A percentile compares a stretch with the other conserved stretches of the same genome.
These are phyloP conservation scores for Saccopteryx leptura DNA, from an alignment of 2,113 vertebrate species.

Conservation along the genomic window DNA sequence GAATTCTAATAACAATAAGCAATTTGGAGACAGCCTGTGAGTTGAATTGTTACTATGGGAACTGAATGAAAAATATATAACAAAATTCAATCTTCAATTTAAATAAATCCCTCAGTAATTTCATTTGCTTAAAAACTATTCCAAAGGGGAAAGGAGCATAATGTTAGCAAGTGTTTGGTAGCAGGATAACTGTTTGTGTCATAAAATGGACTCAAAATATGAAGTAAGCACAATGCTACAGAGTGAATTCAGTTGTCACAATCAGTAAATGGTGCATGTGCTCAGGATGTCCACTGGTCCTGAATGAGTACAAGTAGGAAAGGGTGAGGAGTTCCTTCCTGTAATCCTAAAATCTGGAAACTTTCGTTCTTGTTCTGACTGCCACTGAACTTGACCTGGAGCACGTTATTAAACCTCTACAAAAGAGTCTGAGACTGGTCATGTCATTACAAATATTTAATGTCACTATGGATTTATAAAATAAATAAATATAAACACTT, in stretches of 20 bases:
- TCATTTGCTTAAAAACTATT: slow-evolving; percentile 87
- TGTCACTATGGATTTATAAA: slow-evolving; percentile 9
- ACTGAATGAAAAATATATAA: slow-evolving; percentile 87
- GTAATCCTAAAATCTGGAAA: not conserved
- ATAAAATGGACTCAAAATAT: slow-evolving; percentile 56
- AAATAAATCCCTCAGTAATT: slow-evolving; percentile 88
- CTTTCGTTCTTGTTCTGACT: not conserved
- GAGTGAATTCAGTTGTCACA: slow-evolving; percentile 52
- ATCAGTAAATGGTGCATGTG: not conserved
- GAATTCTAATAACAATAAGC: slow-evolving; percentile 91
- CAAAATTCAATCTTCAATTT: slow-evolving; percentile 88
- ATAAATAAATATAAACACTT: slow-evolving; percentile 33
- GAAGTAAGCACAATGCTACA: slow-evolving; percentile 12
- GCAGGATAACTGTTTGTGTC: slow-evolving; percentile 68
- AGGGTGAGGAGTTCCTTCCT: not conserved
- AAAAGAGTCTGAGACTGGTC: not conserved
- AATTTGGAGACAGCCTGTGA: slow-evolving; percentile 87
- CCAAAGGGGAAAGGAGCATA: slow-evolving; percentile 72
- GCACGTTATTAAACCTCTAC: not conserved
- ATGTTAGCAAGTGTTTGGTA: slow-evolving; percentile 63
- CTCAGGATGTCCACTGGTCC: not conserved
- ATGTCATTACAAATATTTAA: slow-evolving; percentile 39
- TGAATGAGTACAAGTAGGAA: not conserved
- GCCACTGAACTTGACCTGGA: not conserved
- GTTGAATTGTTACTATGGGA: slow-evolving; percentile 92